phyloP scores from a whole-genome alignment of 2,888 invertebrate species.

The Dilophus febrilis region DNA sequence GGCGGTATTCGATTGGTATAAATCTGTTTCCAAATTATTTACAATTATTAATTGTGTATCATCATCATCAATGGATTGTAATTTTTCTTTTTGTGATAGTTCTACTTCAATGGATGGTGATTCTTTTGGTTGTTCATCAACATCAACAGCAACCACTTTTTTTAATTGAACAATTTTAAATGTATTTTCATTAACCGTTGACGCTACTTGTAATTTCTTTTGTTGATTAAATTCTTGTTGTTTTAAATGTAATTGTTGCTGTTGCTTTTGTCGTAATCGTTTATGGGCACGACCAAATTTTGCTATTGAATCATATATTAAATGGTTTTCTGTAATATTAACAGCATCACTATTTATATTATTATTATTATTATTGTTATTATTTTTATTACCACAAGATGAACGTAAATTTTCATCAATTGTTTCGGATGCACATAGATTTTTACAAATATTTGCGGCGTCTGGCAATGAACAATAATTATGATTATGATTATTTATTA shows the following conservation, averaged over 20 bases:
- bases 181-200: no score
- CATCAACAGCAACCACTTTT: constrained; percentile 10
- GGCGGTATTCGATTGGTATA: neutral
- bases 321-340: constrained; percentile 1
- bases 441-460: constrained; percentile 50
- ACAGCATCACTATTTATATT: constrained; percentile 1
- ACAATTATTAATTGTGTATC: neutral
- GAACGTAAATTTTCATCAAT: constrained; percentile 50
- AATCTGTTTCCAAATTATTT: neutral
- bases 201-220: no score
- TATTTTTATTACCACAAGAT: constrained; percentile 14
- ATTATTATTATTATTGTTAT: constrained; percentile 1
- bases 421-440: constrained; percentile 49
- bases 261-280: constrained; percentile 21
- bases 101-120: constrained; percentile 23
- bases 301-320: constrained; percentile 25
- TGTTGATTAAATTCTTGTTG: no score
- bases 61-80: neutral
- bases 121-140: constrained; percentile 19
- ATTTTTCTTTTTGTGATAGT: constrained; percentile 10
- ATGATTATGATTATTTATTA: constrained; percentile 51
- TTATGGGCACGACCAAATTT: constrained; percentile 26
- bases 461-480: constrained; percentile 56
- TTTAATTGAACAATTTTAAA: constrained; percentile 5
- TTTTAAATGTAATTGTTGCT: constrained; percentile 10